Conservation (phyloP, 2,888 invertebrate species). For the Drosophila algonquin region DNA sequence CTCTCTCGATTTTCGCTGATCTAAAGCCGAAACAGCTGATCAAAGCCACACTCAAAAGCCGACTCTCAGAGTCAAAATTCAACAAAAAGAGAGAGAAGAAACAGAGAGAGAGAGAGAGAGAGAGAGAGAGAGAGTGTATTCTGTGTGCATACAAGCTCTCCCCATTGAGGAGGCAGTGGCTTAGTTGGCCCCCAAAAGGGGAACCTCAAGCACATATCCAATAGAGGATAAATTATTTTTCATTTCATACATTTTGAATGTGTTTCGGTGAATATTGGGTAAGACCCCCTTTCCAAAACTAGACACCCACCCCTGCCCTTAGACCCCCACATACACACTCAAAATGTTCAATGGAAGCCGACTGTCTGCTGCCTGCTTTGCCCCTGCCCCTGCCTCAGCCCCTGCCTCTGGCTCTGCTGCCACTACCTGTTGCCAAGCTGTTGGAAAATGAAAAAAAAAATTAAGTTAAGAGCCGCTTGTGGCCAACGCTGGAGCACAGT, state of each 20-base stretch:
- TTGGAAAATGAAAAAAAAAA: constrained; percentile 31
- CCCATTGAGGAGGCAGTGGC: not conserved
- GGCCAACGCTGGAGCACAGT: constrained; percentile 74
- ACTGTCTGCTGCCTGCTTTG: not conserved
- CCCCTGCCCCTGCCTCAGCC: not conserved
- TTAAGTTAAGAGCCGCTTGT: constrained; percentile 77
- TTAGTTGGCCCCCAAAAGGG: not conserved
- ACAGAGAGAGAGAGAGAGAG: not conserved
- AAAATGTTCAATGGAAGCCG: constrained; percentile 11
- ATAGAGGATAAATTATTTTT: too few species aligned
- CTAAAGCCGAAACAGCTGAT: constrained; percentile 43
- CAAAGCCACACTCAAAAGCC: constrained; percentile 13
- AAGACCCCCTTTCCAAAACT: not conserved
- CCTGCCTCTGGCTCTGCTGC: not conserved
- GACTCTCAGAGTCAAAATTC: constrained; percentile 8
- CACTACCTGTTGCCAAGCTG: constrained; percentile 40
- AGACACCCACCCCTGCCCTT: constrained; percentile 14
- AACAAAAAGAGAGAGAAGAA: not conserved
- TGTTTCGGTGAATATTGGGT: not conserved
- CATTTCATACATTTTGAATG: not conserved
- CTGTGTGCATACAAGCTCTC: not conserved
- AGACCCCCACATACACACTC: constrained; percentile 12
- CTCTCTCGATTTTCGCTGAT: constrained; percentile 3
- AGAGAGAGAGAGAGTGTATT: not conserved
- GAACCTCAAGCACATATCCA: too few species aligned